These are phyloP conservation scores for Pseudopleuronectes americanus DNA, from an alignment of 2,797 vertebrate species.

Conservation along the genomic window DNA sequence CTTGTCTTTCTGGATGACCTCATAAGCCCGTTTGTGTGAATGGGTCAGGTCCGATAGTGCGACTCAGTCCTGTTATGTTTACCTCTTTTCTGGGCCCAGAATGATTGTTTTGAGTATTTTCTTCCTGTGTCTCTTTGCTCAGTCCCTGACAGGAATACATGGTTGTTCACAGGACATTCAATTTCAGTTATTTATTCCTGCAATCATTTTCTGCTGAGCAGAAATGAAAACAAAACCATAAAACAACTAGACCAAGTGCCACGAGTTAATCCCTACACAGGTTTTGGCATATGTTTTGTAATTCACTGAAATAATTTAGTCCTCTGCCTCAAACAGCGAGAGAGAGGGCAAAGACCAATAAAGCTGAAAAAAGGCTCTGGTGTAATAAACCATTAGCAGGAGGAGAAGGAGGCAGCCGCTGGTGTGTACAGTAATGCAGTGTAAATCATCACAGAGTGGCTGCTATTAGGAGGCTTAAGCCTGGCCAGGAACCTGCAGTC, in stretches of 20 bases:
- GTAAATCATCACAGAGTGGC: conserved; percentile 78
- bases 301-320: conserved; percentile 65
- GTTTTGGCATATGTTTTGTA: conserved; percentile 61
- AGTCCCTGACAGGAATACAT: too few relatives aligned
- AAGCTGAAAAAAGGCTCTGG: conserved; percentile 51
- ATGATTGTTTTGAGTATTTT: too few relatives aligned
- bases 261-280: conserved; percentile 46
- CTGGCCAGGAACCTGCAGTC: conserved; percentile 68
- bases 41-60: too few relatives aligned
- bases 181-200: conserved; percentile 4
- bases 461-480: conserved; percentile 71
- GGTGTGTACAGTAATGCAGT: conserved; percentile 73
- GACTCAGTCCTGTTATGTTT: too few relatives aligned
- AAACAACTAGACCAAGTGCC: conserved; percentile 48
- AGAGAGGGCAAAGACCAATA: conserved; percentile 51
- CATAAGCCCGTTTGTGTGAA: too few relatives aligned
- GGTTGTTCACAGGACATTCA: background rate
- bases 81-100: too few relatives aligned
- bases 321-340: conserved; percentile 52
- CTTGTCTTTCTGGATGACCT: too few relatives aligned
- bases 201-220: background rate
- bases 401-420: conserved; percentile 45
- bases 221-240: conserved; percentile 45
- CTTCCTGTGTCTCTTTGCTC: too few relatives aligned
- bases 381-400: conserved; percentile 72